Base-by-base conservation (phyloP, 2,888 invertebrate species). In the Amorpha juglandis region DNA sequence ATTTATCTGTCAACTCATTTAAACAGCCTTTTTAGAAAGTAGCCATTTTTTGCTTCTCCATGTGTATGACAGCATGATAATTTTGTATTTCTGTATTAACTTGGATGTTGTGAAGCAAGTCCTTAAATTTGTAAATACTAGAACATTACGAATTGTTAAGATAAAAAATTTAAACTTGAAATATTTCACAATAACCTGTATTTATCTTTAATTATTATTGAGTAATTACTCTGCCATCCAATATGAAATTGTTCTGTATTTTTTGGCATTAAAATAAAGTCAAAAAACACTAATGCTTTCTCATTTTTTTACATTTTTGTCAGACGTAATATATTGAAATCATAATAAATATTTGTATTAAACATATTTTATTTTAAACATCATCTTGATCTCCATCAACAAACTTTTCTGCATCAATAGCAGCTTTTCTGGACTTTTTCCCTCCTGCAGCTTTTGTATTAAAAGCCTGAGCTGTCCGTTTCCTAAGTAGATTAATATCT, bases 401-500 rank as follows among this genome's bases (percentile, higher is more conserved):
- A 80, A 93, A 92, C 21, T 75, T 78, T 71, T 94, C 94, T 2
- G 85, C 87, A 64, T 94, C 93, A 12, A 94, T 83, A 6, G 90
- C 87, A 27, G 83, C 92, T 75, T 94, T 94, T 70, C 87, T 91
- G 1, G 89, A 89, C 73, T 90, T 93, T 74, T 93, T 93, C 4
- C 92, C 93, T 12, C 92, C 93, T 0, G 91, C 89, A 1, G 83
- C 70, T 70, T 83, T 86, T 0, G 92, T 88, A 66, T 92, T 85
- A 72, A 83, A 94, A 0, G 84, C 79, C 66, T 96, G 94, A 0
- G 98, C 98, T 0, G 98, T 98, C 78, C 98, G 95, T 91, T 97
- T 97, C 70, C 99, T 94, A 68, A 99, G 91, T 70, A 96, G 95
- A 14, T 96, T 96, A 8, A 99, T 94, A 70, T 95, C 95, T 82